A percentile compares a stretch with the other conserved stretches of the same genome.
Evolutionary conservation across 2,113 vertebrate species (phyloP).

Genomic region (Coracopsis vasa): DNA sequence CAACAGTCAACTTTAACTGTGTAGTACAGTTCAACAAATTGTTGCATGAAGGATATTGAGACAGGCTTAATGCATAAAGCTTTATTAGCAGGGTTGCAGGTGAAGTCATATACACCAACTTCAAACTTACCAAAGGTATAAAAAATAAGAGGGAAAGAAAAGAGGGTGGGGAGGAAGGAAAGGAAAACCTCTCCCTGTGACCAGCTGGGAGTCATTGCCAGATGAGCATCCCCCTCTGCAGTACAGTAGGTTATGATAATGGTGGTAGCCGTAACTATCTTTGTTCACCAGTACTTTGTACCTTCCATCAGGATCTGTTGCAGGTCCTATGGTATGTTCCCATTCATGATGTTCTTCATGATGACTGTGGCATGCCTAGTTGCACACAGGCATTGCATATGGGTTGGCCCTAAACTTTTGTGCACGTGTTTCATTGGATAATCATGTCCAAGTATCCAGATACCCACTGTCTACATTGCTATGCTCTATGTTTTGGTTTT

Average conservation of each 20-base stretch:
- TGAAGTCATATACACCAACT: neutral
- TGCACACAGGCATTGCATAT: neutral
- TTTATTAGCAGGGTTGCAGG: neutral
- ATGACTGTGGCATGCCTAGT: neutral
- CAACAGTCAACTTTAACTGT: neutral
- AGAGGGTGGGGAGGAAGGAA: neutral
- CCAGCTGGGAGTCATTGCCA: neutral
- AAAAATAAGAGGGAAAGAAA: neutral
- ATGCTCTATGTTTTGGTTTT: neutral
- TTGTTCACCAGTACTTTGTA: neutral
- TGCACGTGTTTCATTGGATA: neutral
- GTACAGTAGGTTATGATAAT: neutral
- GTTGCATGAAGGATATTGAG: neutral
- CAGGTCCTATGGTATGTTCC: neutral
- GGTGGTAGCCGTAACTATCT: neutral
- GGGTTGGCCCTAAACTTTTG: neutral
- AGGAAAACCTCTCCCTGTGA: neutral
- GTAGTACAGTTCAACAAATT: neutral
- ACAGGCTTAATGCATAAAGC: neutral
- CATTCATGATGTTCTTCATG: neutral
- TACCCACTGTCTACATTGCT: neutral
- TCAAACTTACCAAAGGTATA: neutral
- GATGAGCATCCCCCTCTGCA: accelerated
- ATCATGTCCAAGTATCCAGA: neutral
- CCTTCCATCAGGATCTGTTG: neutral